Conservation (phyloP, 2,888 invertebrate genomes). For the Hetaerina titia region DNA sequence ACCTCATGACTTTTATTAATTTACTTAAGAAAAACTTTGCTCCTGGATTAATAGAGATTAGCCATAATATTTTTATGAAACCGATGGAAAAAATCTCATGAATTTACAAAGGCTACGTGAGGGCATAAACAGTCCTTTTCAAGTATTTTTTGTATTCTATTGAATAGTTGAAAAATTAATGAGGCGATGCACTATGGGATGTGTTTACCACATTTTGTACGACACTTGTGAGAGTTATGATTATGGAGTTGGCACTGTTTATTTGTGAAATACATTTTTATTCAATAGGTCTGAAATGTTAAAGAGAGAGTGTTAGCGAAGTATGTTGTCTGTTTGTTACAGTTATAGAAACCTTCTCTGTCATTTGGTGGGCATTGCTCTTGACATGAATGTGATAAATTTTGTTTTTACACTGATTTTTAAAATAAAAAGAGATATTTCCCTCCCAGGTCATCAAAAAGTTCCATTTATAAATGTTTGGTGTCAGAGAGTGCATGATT, state of each 20-base stretch:
- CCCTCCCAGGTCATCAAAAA: constrained; percentile 9
- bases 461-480: constrained; percentile 62
- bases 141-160: constrained; percentile 58
- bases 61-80: constrained; percentile 40
- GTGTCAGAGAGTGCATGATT: constrained; percentile 2
- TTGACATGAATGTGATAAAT: constrained; percentile 62
- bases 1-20: constrained; percentile 37
- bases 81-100: background rate
- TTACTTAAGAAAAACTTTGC: background rate
- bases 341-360: constrained; percentile 39
- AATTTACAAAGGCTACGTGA: background rate
- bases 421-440: background rate
- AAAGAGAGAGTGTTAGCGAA: constrained; percentile 21
- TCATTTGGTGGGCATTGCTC: constrained; percentile 45
- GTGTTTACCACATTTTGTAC: background rate
- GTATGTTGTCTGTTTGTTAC: constrained; percentile 44
- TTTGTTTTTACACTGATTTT: constrained; percentile 20
- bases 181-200: constrained; percentile 2
- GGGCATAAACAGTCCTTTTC: background rate
- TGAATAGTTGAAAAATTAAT: background rate
- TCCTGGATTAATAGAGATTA: background rate
- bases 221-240: background rate
- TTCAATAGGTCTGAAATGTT: constrained; percentile 1
- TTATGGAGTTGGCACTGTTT: background rate
- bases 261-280: constrained; percentile 12